Conservation (phyloP, 2,888 invertebrate genomes). For the Corbicula japonica region DNA sequence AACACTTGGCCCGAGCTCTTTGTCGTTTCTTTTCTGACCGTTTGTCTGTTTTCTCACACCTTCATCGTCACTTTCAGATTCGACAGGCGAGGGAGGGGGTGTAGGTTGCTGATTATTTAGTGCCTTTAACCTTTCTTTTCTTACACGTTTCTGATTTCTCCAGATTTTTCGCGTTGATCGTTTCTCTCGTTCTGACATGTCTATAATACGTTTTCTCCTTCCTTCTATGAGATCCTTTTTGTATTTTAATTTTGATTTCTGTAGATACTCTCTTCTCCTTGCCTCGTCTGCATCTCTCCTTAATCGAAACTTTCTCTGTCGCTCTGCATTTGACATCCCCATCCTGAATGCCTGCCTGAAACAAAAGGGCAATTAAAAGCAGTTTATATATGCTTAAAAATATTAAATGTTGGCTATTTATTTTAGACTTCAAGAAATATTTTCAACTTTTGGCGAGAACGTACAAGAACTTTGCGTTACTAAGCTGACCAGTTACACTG, state of each 20-base stretch:
- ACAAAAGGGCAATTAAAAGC: neutral
- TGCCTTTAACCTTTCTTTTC: neutral
- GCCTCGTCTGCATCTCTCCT: neutral
- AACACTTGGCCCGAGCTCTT: conserved; percentile 37
- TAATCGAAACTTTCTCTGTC: neutral
- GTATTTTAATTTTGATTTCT: neutral
- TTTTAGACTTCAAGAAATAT: neutral
- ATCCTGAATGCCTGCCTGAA: conserved; percentile 2
- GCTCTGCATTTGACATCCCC: conserved; percentile 1
- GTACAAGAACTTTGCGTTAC: neutral
- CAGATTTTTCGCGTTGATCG: neutral
- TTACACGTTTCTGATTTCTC: conserved; percentile 28
- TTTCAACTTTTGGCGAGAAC: neutral
- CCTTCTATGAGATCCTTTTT: neutral
- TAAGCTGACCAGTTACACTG: neutral
- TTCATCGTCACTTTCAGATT: neutral
- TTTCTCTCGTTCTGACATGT: neutral
- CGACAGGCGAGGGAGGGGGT: neutral
- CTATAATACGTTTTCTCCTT: neutral
- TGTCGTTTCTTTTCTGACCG: conserved; percentile 9
- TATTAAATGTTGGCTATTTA: neutral
- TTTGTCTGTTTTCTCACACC: conserved; percentile 19
- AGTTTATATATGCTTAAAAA: neutral
- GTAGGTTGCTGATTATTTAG: too few species aligned
- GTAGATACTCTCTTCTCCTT: neutral